Evolutionary conservation across 2,797 vertebrate species (phyloP), one percentile per base, ranked within the genome.

Genomic region (Hemibagrus guttatus): DNA sequence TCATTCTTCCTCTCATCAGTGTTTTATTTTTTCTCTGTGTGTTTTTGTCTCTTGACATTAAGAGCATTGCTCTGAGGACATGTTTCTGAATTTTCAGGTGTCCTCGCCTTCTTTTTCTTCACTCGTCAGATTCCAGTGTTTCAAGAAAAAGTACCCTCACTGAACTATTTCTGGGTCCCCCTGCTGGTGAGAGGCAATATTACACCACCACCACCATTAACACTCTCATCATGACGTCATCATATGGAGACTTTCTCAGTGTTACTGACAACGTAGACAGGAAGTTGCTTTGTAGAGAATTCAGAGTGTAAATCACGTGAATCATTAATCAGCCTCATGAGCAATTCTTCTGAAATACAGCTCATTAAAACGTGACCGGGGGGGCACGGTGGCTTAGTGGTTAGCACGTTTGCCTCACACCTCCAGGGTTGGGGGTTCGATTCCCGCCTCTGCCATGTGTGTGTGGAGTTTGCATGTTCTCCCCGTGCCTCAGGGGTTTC

Each of bases 151-250:
- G 96, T 97, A 54, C 97, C 97, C 0, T 89, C 93, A 0, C 91
- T 99, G 88, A 97, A 99, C 94, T 99, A 97, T 94, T 97, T 97
- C 94, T 99, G 97, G 98, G 95, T 99, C 35, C 98, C 98, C 8
- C 92, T 98, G 79, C 83, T 98, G 98, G 98, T 99, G 95, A 98
- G 97, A 56, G 0, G 84, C 83, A 81, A 75, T 1, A 58, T 79
- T 69, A 42, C 35, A 23, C 6, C 14, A 35, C 6, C 63, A 26
- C 4, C 61, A 63, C 1, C 0, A 16, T 54, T 17, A 21, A 6
- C 28, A 31, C 4, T n/a, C n/a, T 31, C n/a, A 68, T 35, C 7
- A 69, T 69, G 1, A 6, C 59, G 11, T 63, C 26, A n/a, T 63
- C 9, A 12, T 63, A 4, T 39, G 19, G 3, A 42, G 19, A 42